A percentile compares a stretch with the other conserved stretches of the same genome.
Evolutionary conservation across 1,140 invertebrate species (phyloP).

Genomic region (Drosophila lini): DNA sequence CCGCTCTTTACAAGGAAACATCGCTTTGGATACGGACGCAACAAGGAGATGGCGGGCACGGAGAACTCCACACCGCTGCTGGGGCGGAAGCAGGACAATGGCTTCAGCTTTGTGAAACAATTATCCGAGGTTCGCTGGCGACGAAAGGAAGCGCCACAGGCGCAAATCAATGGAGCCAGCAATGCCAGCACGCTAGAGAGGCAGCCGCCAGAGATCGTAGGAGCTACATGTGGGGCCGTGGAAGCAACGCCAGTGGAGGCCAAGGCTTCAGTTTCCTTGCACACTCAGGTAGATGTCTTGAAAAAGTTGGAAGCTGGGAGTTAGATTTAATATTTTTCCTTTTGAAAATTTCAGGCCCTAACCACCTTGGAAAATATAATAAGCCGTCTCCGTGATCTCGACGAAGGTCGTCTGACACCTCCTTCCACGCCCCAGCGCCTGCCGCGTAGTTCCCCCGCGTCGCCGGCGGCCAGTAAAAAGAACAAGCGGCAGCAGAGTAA

Average conservation of each 20-base stretch:
- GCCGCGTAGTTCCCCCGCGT: slow-evolving; percentile 89
- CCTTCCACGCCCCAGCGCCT: slow-evolving; percentile 87
- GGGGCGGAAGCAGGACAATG: slow-evolving; percentile 74
- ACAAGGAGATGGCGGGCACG: slow-evolving; percentile 59
- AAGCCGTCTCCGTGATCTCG: slow-evolving; percentile 85
- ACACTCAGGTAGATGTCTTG: slow-evolving; percentile 84
- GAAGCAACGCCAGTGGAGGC: slow-evolving; percentile 80
- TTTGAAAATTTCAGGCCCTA: slow-evolving; percentile 75
- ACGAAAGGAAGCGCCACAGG: slow-evolving; percentile 55
- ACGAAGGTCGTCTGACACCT: slow-evolving; percentile 84
- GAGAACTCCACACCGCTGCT: slow-evolving; percentile 75
- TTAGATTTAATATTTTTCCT: neutral
- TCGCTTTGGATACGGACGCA: slow-evolving; percentile 76
- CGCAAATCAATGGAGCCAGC: slow-evolving; percentile 44
- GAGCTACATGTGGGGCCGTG: slow-evolving; percentile 57
- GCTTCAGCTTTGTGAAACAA: slow-evolving; percentile 82
- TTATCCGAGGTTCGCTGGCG: slow-evolving; percentile 77
- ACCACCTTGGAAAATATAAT: slow-evolving; percentile 86
- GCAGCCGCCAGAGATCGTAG: slow-evolving; percentile 44
- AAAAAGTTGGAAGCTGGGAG: neutral
- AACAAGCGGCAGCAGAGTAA: slow-evolving; percentile 90
- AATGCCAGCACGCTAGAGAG: slow-evolving; percentile 59
- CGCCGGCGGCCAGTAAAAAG: slow-evolving; percentile 89
- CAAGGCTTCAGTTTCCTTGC: slow-evolving; percentile 84
- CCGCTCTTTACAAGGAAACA: slow-evolving; percentile 84